Base-by-base conservation (phyloP, 2,113 vertebrate species). In the Oplegnathus fasciatus region DNA sequence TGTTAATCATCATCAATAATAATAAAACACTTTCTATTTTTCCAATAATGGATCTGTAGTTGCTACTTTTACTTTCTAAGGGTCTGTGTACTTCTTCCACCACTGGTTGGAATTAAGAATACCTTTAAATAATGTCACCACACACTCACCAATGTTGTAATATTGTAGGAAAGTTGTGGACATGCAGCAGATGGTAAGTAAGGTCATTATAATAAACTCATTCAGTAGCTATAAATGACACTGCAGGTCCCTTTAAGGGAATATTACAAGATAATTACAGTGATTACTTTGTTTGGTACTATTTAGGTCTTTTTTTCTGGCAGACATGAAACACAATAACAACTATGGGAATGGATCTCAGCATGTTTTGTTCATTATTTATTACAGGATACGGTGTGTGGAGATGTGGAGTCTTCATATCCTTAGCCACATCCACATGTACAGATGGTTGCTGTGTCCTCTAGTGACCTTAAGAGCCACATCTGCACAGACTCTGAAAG, bases 371-470 rank as follows among this genome's bases (percentile, higher is more conserved):
- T 76, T 64, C 15, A 37, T 61, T 48, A 62, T 78, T 78, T 58
- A 60, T 44, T 10, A 20, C 44, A 30, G 40, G 20, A 17, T 18
- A 7, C 26, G 10, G 48, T 48, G 55, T 26, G 48, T 30, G n/a
- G 54, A 6, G 17, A 42, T 50, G n/a, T 65, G 54, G 8, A 52
- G 24, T 28, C 28, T 73, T 28, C 44, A 22, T 3, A 42, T 32
- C 50, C 15, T 5, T 4, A n/a, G 18, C 18, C 11, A 68, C n/a
- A 61, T 58, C 13, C 57, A 75, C 67, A 60, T 71, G 58, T 77
- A 13, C 85, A 74, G 71, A 85, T 73, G 73, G 55, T n/a, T n/a
- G 65, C n/a, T 15, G 55, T 52, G 73, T 84, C 77, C 74, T 88
- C 78, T 54, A 28, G 2, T 74, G 83, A 88, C 83, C 80, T 73